These are phyloP conservation scores for Phyllostomus hastatus DNA, from an alignment of 2,113 vertebrate genomes.

Conservation along the genomic window DNA sequence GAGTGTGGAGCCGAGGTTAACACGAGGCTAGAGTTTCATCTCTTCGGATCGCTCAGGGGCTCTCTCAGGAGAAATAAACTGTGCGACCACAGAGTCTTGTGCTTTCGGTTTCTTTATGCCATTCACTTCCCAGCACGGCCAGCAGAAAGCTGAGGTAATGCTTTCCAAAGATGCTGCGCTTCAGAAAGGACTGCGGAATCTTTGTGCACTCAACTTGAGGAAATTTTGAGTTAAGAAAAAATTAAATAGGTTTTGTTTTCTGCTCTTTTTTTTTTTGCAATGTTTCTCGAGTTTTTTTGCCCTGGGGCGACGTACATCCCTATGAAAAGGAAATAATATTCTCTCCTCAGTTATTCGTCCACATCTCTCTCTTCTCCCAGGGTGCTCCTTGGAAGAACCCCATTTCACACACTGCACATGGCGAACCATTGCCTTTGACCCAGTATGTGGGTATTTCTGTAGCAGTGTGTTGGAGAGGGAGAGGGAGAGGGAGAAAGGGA, in stretches of 20 bases:
- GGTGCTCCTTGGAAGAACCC: not conserved
- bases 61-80: not conserved
- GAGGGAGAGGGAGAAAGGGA: too few species aligned
- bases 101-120: not conserved
- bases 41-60: not conserved
- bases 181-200: not conserved
- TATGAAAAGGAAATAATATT: not conserved
- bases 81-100: not conserved
- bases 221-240: not conserved
- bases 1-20: not conserved
- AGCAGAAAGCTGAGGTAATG: not conserved
- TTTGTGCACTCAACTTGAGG: not conserved
- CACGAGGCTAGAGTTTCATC: not conserved
- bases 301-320: not conserved
- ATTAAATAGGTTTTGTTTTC: not conserved
- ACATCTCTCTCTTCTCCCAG: not conserved
- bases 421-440: not conserved
- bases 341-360: not conserved
- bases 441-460: not conserved
- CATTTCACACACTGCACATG: not conserved
- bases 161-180: not conserved
- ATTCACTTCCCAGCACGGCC: not conserved
- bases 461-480: not conserved
- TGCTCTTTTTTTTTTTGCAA: not conserved
- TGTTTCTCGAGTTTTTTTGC: not conserved